A percentile compares a stretch with the other conserved stretches of the same genome.
phyloP scores from a whole-genome alignment of 2,888 invertebrate genomes.

The Agonopterix arenella region DNA sequence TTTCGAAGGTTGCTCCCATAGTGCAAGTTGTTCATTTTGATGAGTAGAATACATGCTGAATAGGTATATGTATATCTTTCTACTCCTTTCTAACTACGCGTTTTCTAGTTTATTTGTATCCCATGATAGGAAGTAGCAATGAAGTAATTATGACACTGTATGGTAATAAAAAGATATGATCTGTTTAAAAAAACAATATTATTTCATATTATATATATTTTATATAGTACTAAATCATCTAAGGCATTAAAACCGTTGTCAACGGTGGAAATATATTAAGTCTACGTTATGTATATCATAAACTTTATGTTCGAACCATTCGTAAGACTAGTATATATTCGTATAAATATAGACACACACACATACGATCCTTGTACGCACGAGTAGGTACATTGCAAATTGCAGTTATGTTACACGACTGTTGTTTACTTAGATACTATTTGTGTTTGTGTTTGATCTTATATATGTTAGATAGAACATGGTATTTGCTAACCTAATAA shows the following conservation, averaged over 20 bases:
- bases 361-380: slow-evolving; percentile 28
- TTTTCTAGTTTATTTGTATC: too few relatives aligned
- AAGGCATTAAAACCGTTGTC: slow-evolving; percentile 48
- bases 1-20: too few relatives aligned
- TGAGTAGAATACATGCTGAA: too few relatives aligned
- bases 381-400: slow-evolving; percentile 3
- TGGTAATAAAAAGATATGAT: background rate
- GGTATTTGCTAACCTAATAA: too few relatives aligned
- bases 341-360: slow-evolving; percentile 44
- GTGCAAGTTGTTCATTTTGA: too few relatives aligned
- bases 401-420: slow-evolving; percentile 1
- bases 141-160: too few relatives aligned
- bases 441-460: too few relatives aligned
- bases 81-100: too few relatives aligned
- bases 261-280: slow-evolving; percentile 36
- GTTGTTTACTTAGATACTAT: too few relatives aligned
- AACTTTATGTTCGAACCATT: slow-evolving; percentile 18
- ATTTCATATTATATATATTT: background rate
- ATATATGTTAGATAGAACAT: too few relatives aligned
- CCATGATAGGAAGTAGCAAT: too few relatives aligned
- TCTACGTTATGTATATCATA: slow-evolving; percentile 19
- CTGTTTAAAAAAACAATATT: background rate
- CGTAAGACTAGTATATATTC: slow-evolving; percentile 38
- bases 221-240: slow-evolving; percentile 39
- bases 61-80: too few relatives aligned